These are phyloP conservation scores for Ophion ventricosus DNA, from an alignment of 2,888 invertebrate genomes.

Conservation along the genomic window DNA sequence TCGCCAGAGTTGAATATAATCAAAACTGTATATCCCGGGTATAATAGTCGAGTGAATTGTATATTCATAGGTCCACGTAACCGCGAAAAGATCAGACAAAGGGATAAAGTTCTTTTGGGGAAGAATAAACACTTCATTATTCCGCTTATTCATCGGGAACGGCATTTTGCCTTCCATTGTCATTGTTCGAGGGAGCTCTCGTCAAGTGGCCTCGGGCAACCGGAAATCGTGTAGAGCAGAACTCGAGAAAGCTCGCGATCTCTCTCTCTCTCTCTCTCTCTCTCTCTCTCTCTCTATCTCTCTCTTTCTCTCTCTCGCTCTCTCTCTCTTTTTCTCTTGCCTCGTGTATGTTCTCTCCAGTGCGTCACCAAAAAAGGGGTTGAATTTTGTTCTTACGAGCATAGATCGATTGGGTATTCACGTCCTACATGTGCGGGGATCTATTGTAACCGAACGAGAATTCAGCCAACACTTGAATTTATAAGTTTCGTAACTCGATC, in stretches of 20 bases:
- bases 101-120: conserved; percentile 70
- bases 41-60: conserved; percentile 35
- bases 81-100: conserved; percentile 52
- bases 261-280: conserved; percentile 7
- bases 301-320: conserved; percentile 5
- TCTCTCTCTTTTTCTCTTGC: conserved; percentile 16
- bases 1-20: conserved; percentile 26
- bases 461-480: background rate
- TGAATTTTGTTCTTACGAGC: conserved; percentile 52
- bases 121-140: conserved; percentile 72
- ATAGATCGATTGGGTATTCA: conserved; percentile 58
- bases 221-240: conserved; percentile 62
- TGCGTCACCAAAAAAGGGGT: conserved; percentile 52
- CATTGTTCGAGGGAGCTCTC: conserved; percentile 50
- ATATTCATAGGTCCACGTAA: conserved; percentile 43
- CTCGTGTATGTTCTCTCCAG: conserved; percentile 27
- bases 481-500: background rate
- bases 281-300: conserved; percentile 13
- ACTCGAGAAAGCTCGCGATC: conserved; percentile 51
- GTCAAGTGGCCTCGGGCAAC: conserved; percentile 58
- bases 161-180: conserved; percentile 63
- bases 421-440: background rate
- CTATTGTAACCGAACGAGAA: background rate
- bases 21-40: conserved; percentile 24
- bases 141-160: conserved; percentile 70